Conservation (phyloP, 2,888 invertebrate genomes). For the Hyalella azteca region DNA sequence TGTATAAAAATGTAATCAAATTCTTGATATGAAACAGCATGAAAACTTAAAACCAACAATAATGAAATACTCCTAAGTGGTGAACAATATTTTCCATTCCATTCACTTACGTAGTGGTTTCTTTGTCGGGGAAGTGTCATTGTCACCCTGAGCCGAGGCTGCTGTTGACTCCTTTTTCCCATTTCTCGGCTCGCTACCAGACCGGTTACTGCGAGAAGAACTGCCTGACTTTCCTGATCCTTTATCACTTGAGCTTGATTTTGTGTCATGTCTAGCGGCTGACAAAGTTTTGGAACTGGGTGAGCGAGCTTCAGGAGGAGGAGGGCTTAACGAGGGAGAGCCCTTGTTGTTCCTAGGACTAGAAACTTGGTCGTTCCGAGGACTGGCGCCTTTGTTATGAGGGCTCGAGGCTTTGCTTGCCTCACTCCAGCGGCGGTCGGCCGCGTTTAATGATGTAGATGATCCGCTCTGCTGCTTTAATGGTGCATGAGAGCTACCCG, state of each 20-base stretch:
- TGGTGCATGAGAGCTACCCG: background rate
- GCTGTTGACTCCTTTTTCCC: background rate
- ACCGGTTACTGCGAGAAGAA: background rate
- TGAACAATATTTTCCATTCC: background rate
- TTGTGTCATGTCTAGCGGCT: too few relatives aligned
- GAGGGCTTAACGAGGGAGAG: too few relatives aligned
- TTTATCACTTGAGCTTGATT: background rate
- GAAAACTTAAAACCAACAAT: too few relatives aligned
- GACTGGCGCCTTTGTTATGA: background rate
- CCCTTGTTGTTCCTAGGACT: too few relatives aligned
- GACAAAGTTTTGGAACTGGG: too few relatives aligned
- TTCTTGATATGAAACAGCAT: background rate
- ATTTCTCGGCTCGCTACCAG: background rate
- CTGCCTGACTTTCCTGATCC: background rate
- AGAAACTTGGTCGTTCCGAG: too few relatives aligned
- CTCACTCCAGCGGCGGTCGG: background rate
- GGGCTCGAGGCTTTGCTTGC: background rate
- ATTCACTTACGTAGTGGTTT: background rate
- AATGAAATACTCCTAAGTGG: background rate
- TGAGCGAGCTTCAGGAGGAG: too few relatives aligned
- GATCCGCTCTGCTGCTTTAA: background rate
- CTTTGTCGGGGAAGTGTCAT: background rate
- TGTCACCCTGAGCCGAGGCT: background rate
- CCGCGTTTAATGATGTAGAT: background rate
- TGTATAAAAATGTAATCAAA: too few relatives aligned